These are phyloP conservation scores for Cassiopea xamachana DNA, from an alignment of 30 jellyfish, hydroid and myxozoan genomes.

Conservation along the genomic window DNA sequence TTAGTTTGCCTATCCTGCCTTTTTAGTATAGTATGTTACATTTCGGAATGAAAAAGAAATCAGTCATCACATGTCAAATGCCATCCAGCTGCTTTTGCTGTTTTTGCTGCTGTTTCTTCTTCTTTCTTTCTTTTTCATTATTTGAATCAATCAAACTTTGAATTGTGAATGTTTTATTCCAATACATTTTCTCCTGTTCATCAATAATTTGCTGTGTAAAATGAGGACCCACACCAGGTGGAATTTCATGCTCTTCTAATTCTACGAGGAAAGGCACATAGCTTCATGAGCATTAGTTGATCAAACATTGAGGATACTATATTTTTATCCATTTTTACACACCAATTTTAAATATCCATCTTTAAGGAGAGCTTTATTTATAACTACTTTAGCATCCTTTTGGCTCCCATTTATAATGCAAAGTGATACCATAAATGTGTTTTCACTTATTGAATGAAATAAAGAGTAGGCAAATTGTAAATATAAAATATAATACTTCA, in stretches of 20 bases:
- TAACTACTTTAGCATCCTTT: too few relatives aligned
- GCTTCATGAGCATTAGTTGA: too few relatives aligned
- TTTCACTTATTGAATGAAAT: too few relatives aligned
- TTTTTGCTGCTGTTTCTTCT: constrained; percentile 15
- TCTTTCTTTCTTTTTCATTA: constrained; percentile 57
- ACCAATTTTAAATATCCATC: too few relatives aligned
- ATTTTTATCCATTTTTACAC: too few relatives aligned
- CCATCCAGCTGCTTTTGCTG: constrained; percentile 11
- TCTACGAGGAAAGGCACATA: constrained; percentile 9
- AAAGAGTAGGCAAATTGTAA: too few relatives aligned
- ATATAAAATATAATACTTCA: too few relatives aligned
- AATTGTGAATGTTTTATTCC: constrained; percentile 71
- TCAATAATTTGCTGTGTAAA: constrained; percentile 71
- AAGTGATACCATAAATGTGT: too few relatives aligned
- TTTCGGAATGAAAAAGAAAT: background rate
- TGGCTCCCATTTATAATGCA: too few relatives aligned
- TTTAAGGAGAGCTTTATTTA: too few relatives aligned
- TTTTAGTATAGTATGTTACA: background rate
- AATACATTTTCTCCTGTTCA: constrained; percentile 68
- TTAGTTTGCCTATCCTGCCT: too few relatives aligned
- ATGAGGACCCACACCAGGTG: constrained; percentile 73
- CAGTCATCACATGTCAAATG: background rate
- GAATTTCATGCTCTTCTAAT: constrained; percentile 61
- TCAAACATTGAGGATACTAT: too few relatives aligned
- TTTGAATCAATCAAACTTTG: constrained; percentile 50